Percentiles rank a stretch among this genome's conserved stretches.
phyloP scores from a whole-genome alignment of 92 coral and sea anemone genomes.

The Montipora capitata region DNA sequence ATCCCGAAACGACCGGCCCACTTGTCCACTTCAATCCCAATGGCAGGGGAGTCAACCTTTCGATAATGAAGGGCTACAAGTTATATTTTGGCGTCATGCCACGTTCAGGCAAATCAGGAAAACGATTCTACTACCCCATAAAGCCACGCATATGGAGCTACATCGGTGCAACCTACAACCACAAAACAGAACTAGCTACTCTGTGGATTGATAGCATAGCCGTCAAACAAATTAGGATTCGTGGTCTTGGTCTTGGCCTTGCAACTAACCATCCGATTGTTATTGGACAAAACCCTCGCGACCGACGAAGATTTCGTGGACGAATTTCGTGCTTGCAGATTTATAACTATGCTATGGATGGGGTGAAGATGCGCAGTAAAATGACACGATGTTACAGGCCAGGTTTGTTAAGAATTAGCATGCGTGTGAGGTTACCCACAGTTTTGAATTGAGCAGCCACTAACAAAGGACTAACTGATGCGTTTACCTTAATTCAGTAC shows the following conservation, averaged over 20 bases:
- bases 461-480: too few species aligned
- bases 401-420: constrained; percentile 34
- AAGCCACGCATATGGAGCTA: constrained; percentile 68
- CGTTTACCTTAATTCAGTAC: too few species aligned
- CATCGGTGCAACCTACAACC: constrained; percentile 72
- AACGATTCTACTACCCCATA: constrained; percentile 35
- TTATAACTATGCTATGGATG: constrained; percentile 45
- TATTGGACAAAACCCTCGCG: constrained; percentile 68
- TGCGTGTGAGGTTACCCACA: too few species aligned
- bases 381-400: constrained; percentile 56
- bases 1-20: constrained; percentile 74
- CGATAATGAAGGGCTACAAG: constrained; percentile 15
- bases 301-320: constrained; percentile 70
- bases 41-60: constrained; percentile 65
- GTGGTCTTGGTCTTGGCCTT: constrained; percentile 50
- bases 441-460: too few species aligned
- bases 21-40: constrained; percentile 63
- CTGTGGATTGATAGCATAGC: constrained; percentile 60
- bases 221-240: constrained; percentile 34
- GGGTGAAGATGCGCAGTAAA: constrained; percentile 52
- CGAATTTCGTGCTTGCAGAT: constrained; percentile 71
- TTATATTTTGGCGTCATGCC: constrained; percentile 56
- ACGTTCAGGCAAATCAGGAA: constrained; percentile 43
- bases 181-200: constrained; percentile 53
- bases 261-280: constrained; percentile 63